Conservation (phyloP, 2,888 invertebrate species). For the Adelphocoris suturalis region DNA sequence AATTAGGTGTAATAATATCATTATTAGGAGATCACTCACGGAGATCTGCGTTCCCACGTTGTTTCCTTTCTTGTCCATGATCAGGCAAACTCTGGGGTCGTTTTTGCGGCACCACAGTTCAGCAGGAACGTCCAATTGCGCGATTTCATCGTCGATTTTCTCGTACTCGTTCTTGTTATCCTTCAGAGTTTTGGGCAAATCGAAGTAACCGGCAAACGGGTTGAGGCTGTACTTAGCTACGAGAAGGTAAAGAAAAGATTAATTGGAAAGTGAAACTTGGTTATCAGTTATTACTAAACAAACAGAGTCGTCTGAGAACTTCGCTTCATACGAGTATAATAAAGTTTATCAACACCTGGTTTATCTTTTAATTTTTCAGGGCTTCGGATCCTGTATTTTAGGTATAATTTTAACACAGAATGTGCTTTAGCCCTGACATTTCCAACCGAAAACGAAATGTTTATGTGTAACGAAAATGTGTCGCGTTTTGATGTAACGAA, state of each 20-base stretch:
- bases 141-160: constrained; percentile 30
- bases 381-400: no score
- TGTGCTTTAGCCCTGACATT: no score
- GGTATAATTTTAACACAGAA: no score
- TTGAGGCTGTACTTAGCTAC: constrained; percentile 27
- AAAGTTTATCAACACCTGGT: no score
- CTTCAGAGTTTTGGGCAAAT: background rate
- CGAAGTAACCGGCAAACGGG: background rate
- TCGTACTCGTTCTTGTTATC: constrained; percentile 4
- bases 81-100: constrained; percentile 72
- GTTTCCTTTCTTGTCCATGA: constrained; percentile 71
- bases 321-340: background rate
- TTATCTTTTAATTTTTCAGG: no score
- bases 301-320: background rate
- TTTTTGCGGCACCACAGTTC: constrained; percentile 64
- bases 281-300: no score
- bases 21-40: background rate
- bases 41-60: constrained; percentile 69
- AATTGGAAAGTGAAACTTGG: background rate
- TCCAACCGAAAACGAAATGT: no score
- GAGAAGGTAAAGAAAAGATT: background rate
- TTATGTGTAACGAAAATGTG: no score
- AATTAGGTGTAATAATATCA: no score
- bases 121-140: constrained; percentile 28
- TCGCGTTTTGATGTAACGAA: no score